Conservation (phyloP, 2,888 invertebrate genomes). For the Hanleya hanleyi region DNA sequence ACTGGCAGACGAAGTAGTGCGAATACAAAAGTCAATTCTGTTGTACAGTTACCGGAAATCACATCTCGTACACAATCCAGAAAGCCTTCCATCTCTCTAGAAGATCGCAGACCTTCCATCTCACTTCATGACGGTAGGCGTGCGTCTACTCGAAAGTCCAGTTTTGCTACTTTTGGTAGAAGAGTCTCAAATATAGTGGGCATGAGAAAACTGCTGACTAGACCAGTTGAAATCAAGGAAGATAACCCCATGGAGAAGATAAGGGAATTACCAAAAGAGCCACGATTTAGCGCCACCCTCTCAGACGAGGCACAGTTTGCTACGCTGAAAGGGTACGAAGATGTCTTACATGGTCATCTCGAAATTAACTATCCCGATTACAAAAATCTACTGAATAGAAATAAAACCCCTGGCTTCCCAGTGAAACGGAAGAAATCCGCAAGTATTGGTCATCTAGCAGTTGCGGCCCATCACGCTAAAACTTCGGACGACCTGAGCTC, state of each 20-base stretch:
- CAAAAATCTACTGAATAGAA: conserved; percentile 43
- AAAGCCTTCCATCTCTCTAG: neutral
- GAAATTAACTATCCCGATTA: conserved; percentile 46
- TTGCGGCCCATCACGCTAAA: neutral
- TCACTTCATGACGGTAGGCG: neutral
- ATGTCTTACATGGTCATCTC: conserved; percentile 55
- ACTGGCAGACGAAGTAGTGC: too few species aligned
- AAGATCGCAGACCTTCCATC: neutral
- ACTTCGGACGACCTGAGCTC: conserved; percentile 22
- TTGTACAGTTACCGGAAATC: neutral
- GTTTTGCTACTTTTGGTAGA: conserved; percentile 10
- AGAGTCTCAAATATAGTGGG: neutral
- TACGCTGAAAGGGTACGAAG: conserved; percentile 69
- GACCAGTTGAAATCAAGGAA: conserved; percentile 1
- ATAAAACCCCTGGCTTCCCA: conserved; percentile 47
- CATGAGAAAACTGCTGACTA: neutral
- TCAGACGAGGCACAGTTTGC: conserved; percentile 69
- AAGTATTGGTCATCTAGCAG: neutral
- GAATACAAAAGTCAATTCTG: neutral
- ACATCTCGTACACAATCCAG: neutral
- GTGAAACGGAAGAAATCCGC: conserved; percentile 14
- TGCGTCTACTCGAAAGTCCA: neutral
- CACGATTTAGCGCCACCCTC: conserved; percentile 64
- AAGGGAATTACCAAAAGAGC: conserved; percentile 53
- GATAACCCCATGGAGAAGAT: conserved; percentile 41